A percentile compares a stretch with the other conserved stretches of the same genome.
Evolutionary conservation across 2,113 vertebrate genomes (phyloP).

Genomic region (Oreochromis tanganicae): DNA sequence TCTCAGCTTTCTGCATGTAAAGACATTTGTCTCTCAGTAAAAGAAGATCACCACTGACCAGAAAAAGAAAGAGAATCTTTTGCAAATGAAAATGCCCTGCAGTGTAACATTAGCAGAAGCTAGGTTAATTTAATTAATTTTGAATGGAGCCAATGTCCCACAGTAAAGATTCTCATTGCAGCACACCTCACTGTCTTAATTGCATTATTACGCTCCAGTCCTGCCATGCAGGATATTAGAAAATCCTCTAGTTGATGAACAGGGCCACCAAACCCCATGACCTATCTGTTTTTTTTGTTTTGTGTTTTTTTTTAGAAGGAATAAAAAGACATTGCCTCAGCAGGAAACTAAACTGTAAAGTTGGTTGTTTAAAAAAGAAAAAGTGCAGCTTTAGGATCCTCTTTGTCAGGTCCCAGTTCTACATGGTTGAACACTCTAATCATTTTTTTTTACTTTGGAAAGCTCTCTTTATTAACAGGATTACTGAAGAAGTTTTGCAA

Average conservation of each 20-base stretch:
- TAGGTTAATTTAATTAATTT: conserved; percentile 71
- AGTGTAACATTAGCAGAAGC: conserved; percentile 57
- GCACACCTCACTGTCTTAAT: conserved; percentile 60
- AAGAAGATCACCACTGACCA: conserved; percentile 28
- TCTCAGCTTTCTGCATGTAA: background rate
- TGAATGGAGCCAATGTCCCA: conserved; percentile 63
- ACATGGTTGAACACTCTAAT: conserved; percentile 3
- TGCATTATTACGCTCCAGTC: conserved; percentile 47
- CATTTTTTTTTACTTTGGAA: background rate
- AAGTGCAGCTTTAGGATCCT: background rate
- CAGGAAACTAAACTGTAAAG: background rate
- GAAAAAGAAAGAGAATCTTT: conserved; percentile 38
- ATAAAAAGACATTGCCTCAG: background rate
- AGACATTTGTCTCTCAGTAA: conserved; percentile 4
- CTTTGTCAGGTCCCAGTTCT: background rate
- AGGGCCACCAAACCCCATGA: conserved; percentile 34
- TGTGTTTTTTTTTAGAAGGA: background rate
- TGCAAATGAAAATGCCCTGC: conserved; percentile 56
- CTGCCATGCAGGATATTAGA: conserved; percentile 59
- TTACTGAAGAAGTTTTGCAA: conserved; percentile 29
- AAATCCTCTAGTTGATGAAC: conserved; percentile 34
- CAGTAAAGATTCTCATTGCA: conserved; percentile 59
- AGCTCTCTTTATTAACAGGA: conserved; percentile 19
- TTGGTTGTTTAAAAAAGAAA: conserved; percentile 1
- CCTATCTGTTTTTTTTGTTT: background rate